Evolutionary conservation across 1,140 invertebrate species (phyloP).

Genomic region (Scaptomyza graminum): DNA sequence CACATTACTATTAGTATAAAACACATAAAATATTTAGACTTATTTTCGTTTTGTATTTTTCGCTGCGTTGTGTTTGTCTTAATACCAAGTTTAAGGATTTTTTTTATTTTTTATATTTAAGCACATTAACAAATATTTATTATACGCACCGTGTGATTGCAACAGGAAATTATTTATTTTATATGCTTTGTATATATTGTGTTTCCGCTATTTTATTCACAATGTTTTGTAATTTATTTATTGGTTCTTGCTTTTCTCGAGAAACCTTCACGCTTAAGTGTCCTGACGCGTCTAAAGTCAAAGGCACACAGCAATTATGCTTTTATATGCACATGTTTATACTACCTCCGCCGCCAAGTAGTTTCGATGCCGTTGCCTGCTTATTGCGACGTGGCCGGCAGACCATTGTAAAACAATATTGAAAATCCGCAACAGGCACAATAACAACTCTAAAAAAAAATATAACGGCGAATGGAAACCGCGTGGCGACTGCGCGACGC

Average conservation of each 20-base stretch:
- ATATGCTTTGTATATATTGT: conserved; percentile 17
- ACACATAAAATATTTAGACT: conserved; percentile 46
- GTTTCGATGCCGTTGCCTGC: conserved; percentile 48
- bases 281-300: conserved; percentile 68
- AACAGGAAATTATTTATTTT: conserved; percentile 34
- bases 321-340: conserved; percentile 63
- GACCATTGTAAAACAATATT: conserved; percentile 72
- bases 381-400: conserved; percentile 68
- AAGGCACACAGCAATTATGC: conserved; percentile 68
- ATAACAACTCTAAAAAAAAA: conserved; percentile 7
- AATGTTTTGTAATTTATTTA: conserved; percentile 12
- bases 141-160: conserved; percentile 68
- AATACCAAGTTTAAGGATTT: conserved; percentile 44
- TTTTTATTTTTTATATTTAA: conserved; percentile 38
- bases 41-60: conserved; percentile 44
- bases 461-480: background rate
- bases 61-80: conserved; percentile 29
- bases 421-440: conserved; percentile 42
- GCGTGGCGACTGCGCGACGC: conserved; percentile 50
- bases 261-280: conserved; percentile 63
- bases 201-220: conserved; percentile 5
- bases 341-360: conserved; percentile 11
- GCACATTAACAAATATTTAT: conserved; percentile 28
- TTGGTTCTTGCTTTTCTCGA: background rate
- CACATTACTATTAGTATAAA: no score